These are phyloP conservation scores for Crocidura indochinensis DNA, from an alignment of 2,797 vertebrate genomes.

Conservation along the genomic window DNA sequence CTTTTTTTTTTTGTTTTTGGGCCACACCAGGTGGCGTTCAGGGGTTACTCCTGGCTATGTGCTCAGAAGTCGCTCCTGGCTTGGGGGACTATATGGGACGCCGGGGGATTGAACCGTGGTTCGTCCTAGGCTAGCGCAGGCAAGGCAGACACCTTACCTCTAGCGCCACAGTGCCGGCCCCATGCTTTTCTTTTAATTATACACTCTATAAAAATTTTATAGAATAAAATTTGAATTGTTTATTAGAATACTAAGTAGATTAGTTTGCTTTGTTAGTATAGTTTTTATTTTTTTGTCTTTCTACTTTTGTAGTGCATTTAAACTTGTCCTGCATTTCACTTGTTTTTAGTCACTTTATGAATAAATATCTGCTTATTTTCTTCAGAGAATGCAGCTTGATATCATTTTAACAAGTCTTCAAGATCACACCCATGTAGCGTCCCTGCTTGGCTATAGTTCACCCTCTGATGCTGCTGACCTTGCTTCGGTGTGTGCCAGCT, in stretches of 20 bases:
- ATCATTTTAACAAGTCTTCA: slow-evolving; percentile 94
- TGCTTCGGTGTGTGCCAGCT: slow-evolving; percentile 90
- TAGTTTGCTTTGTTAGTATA: slow-evolving; percentile 36
- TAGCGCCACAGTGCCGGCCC: too few species aligned
- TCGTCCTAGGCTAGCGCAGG: too few species aligned
- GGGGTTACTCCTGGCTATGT: too few species aligned
- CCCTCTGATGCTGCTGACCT: slow-evolving; percentile 91
- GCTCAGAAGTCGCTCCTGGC: too few species aligned
- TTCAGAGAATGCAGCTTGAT: slow-evolving; percentile 96
- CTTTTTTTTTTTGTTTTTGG: too few species aligned
- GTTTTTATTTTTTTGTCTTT: background rate
- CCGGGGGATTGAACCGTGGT: too few species aligned
- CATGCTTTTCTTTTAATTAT: slow-evolving; percentile 60
- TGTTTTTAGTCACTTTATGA: slow-evolving; percentile 60
- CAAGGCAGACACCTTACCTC: too few species aligned
- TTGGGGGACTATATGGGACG: too few species aligned
- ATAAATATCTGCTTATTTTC: slow-evolving; percentile 26
- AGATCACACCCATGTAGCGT: slow-evolving; percentile 94
- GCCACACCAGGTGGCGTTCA: too few species aligned
- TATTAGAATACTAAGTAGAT: slow-evolving; percentile 25
- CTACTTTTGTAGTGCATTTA: slow-evolving; percentile 48
- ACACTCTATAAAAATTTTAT: slow-evolving; percentile 5
- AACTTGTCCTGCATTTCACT: background rate
- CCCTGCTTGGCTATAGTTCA: slow-evolving; percentile 93
- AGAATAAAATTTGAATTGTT: background rate